These are phyloP conservation scores for Monodelphis domestica DNA, from an alignment of 2,797 vertebrate species.

Conservation along the genomic window DNA sequence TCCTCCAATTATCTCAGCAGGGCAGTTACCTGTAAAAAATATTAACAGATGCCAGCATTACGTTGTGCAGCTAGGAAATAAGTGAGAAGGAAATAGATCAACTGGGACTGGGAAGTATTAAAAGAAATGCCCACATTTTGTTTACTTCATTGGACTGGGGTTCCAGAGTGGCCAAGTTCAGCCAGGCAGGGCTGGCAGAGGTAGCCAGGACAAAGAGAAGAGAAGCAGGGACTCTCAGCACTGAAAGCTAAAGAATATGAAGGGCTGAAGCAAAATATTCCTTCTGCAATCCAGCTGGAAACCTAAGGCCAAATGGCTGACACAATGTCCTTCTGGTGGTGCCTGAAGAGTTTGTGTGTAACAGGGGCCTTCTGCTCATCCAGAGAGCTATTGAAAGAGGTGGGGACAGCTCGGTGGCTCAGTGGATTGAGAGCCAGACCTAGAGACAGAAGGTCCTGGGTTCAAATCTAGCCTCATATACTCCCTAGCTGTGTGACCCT, in stretches of 20 bases:
- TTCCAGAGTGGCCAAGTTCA: not conserved
- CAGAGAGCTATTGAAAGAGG: not conserved
- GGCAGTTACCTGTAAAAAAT: not conserved
- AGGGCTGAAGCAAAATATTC: not conserved
- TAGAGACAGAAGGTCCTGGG: too few relatives aligned
- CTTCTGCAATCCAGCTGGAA: not conserved
- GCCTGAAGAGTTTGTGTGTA: not conserved
- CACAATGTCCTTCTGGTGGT: not conserved
- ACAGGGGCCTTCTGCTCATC: not conserved
- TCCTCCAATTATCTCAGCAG: not conserved
- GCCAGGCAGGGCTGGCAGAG: not conserved
- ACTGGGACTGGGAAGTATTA: not conserved
- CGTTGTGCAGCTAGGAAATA: not conserved
- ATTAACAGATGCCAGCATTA: not conserved
- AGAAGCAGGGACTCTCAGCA: not conserved
- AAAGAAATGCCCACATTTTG: not conserved
- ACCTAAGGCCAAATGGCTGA: not conserved
- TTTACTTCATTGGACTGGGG: not conserved
- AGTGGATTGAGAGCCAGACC: too few relatives aligned
- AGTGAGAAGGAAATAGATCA: not conserved
- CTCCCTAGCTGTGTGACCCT: too few relatives aligned
- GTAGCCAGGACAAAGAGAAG: not conserved
- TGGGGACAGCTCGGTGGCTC: too few relatives aligned
- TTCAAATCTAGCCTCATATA: too few relatives aligned
- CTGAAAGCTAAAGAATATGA: not conserved